Conservation (phyloP, 2,888 invertebrate species). For the Mythimna vitellina region DNA sequence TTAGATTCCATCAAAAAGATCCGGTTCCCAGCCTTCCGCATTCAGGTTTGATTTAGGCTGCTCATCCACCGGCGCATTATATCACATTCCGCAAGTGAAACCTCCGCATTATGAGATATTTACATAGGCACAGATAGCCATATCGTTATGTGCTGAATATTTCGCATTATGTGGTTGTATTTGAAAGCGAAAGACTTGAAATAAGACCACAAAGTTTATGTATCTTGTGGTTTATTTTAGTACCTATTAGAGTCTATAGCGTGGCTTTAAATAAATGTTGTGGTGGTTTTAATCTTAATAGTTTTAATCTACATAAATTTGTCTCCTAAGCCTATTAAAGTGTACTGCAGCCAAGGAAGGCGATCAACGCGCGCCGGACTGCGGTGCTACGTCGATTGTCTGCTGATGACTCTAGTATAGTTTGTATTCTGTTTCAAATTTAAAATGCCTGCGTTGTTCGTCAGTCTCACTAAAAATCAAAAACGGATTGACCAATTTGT, state of each 20-base stretch:
- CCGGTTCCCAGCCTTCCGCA: constrained; percentile 39
- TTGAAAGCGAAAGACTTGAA: constrained; percentile 33
- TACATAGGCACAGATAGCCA: constrained; percentile 34
- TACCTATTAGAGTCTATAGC: neutral
- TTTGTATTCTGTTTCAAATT: no score
- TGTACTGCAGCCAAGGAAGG: neutral
- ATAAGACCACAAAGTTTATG: constrained; percentile 15
- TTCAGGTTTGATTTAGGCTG: constrained; percentile 8
- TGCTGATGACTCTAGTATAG: no score
- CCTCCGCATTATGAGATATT: constrained; percentile 33
- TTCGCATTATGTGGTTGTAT: constrained; percentile 33
- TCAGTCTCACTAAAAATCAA: no score
- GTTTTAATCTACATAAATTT: neutral
- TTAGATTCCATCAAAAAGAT: constrained; percentile 10
- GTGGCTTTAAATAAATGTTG: neutral
- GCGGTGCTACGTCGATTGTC: neutral
- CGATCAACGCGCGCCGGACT: neutral
- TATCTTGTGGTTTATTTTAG: constrained; percentile 6
- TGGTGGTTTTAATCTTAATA: neutral
- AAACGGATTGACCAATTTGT: no score
- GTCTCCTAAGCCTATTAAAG: neutral
- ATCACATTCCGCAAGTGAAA: constrained; percentile 54
- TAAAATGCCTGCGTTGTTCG: no score
- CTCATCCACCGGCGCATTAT: constrained; percentile 33
- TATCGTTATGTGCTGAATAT: constrained; percentile 26